phyloP scores from a whole-genome alignment of 2,888 invertebrate species.

The Cosmia pyralina region DNA sequence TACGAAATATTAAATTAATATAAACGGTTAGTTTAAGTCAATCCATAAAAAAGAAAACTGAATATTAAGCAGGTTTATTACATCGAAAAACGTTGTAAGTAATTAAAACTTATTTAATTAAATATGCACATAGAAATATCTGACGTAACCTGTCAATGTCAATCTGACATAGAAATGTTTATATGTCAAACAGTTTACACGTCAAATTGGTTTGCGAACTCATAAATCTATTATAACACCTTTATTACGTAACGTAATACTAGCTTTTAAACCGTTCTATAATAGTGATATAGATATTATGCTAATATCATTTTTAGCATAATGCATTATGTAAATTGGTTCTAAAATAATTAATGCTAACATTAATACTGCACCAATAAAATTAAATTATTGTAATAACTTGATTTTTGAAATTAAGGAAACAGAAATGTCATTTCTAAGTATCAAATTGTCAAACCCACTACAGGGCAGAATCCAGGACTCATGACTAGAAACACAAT shows the following conservation, averaged over 20 bases:
- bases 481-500: neutral
- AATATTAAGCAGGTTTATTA: constrained; percentile 33
- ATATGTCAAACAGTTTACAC: constrained; percentile 12
- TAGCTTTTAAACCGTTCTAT: neutral
- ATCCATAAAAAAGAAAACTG: constrained; percentile 45
- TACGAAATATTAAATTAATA: constrained; percentile 37
- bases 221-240: constrained; percentile 25
- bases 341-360: constrained; percentile 40
- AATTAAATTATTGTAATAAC: constrained; percentile 28
- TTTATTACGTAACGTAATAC: constrained; percentile 8
- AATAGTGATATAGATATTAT: constrained; percentile 32
- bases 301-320: constrained; percentile 17
- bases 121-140: constrained; percentile 43
- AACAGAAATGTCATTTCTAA: neutral
- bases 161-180: constrained; percentile 24
- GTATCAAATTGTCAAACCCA: constrained; percentile 12
- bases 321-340: constrained; percentile 41
- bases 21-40: constrained; percentile 29
- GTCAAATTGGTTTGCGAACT: constrained; percentile 31
- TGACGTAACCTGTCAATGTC: constrained; percentile 46
- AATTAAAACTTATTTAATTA: constrained; percentile 47
- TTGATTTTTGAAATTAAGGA: constrained; percentile 15
- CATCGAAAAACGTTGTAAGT: constrained; percentile 42
- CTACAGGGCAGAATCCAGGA: neutral
- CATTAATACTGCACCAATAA: constrained; percentile 28